A percentile compares a stretch with the other conserved stretches of the same genome.
phyloP scores from a whole-genome alignment of 2,113 vertebrate species.

The Saguinus imperator region DNA sequence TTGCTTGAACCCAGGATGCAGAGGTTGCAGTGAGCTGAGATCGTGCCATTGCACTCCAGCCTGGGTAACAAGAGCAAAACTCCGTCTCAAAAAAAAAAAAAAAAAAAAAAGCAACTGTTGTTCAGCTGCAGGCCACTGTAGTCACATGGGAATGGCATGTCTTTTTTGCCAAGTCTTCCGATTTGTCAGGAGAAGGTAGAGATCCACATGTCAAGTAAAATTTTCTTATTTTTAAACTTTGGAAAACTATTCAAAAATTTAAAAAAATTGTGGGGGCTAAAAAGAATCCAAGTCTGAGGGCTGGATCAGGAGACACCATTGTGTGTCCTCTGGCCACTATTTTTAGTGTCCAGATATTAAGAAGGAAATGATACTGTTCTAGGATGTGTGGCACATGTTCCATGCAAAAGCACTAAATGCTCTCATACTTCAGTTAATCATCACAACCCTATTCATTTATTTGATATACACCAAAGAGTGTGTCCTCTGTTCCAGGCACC shows the following conservation, averaged over 20 bases:
- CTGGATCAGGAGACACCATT: not conserved
- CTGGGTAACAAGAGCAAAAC: no score
- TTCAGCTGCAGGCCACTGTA: no score
- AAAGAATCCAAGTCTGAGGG: not conserved
- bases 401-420: not conserved
- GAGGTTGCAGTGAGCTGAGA: no score
- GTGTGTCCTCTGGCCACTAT: not conserved
- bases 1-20: no score
- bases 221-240: constrained; percentile 9
- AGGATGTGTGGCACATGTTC: not conserved
- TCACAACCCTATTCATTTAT: not conserved
- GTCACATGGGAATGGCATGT: not conserved
- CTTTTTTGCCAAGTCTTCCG: not conserved
- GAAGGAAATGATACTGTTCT: not conserved
- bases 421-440: not conserved
- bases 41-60: no score
- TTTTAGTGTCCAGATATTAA: not conserved
- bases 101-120: not conserved
- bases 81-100: no score
- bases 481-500: not conserved
- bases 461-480: not conserved
- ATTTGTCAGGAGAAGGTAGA: not conserved
- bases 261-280: not conserved
- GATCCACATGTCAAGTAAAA: not conserved
- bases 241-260: not conserved